Base-by-base conservation (phyloP, 2,888 invertebrate genomes). In the Molorchus minor region DNA sequence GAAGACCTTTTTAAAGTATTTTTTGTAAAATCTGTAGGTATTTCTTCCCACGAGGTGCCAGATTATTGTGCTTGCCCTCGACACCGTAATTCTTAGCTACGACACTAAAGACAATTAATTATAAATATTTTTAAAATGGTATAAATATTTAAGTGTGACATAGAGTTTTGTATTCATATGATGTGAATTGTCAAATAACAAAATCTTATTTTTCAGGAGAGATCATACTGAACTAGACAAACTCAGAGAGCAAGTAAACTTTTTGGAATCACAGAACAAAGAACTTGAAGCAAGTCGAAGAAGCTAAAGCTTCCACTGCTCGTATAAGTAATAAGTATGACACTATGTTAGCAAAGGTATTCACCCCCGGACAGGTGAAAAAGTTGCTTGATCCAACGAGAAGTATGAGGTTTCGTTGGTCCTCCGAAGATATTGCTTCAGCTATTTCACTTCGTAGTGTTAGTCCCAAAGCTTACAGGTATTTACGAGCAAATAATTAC, bases 381-480 rank as follows among this genome's bases (percentile, higher is more conserved):
- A 49, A 49, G 8, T 17, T 63, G n/a, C 19, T 62, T 4, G 40
- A 59, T 40, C 58, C 63, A 2, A 25, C 4, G 25, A 43, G 38
- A 36, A 52, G 29, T n/a, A 56, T 25, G 33, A 3, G 17, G 7
- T n/a, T 61, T 5, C 25, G 30, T 1, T 64, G 61, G 64, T 35
- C 43, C 10, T 30, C 59, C 2, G 66, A 60, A 49, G 62, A 64
- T 45, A 62, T 58, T 21, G 52, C 62, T 8, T 54, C 56, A 1
- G 57, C 62, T 13, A 62, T 65, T 30, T 65, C 63, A 12, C 21
- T 67, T 10, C 29, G 59, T 15, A 65, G 63, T 38, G 65, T 65
- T 2, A 67, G 67, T 17, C 65, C 63, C 1, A 67, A 67, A 38
- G 65, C 59, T 25, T 67, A 67, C 36, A 16, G 59, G 40, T 67